These are phyloP conservation scores for Steatornis caripensis DNA, from an alignment of 2,113 vertebrate species.

Conservation along the genomic window DNA sequence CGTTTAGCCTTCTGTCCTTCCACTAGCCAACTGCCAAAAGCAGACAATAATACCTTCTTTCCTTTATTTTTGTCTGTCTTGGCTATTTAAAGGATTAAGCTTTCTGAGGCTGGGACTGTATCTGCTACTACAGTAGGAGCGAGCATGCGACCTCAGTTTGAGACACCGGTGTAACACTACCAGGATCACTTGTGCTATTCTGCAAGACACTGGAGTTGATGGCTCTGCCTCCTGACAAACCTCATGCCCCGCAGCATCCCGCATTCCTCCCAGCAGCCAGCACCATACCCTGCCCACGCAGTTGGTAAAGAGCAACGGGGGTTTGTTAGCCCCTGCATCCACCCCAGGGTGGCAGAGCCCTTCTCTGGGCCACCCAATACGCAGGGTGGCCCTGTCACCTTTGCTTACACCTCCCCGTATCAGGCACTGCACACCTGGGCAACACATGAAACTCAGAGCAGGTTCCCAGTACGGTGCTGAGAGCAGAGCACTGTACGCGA, in stretches of 20 bases:
- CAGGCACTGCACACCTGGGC: neutral
- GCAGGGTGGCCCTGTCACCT: neutral
- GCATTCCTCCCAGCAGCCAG: neutral
- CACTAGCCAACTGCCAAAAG: neutral
- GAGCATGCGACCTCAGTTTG: neutral
- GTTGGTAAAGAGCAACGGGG: neutral
- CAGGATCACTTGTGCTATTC: neutral
- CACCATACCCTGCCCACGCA: neutral
- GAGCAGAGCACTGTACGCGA: neutral
- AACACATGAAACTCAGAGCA: neutral
- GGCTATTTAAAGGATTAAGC: neutral
- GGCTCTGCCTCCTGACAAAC: neutral
- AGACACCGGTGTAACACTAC: neutral
- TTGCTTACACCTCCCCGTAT: neutral
- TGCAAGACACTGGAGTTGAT: neutral
- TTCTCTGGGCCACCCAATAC: neutral
- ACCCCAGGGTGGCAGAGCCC: neutral
- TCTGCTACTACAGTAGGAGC: neutral
- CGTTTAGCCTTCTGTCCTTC: neutral
- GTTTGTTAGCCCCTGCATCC: neutral
- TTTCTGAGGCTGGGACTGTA: neutral
- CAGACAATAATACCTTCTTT: neutral
- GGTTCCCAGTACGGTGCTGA: rapidly evolving
- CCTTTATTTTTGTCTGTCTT: neutral
- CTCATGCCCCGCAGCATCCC: neutral